Conservation (phyloP, 2,113 vertebrate genomes). For the Syrmaticus mikado region DNA sequence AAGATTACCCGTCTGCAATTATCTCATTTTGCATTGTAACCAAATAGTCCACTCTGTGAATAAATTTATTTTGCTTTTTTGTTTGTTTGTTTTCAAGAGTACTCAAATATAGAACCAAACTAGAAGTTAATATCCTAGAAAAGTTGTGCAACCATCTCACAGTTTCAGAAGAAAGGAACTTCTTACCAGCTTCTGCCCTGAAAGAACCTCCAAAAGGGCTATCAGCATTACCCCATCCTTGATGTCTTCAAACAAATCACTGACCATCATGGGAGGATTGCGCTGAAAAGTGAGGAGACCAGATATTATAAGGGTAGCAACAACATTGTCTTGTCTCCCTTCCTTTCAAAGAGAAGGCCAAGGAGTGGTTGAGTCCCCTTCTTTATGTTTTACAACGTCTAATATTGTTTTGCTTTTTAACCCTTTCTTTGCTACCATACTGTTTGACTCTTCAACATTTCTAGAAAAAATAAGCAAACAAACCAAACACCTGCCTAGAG, state of each 20-base stretch:
- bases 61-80: not conserved
- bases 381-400: not conserved
- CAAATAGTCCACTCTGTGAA: not conserved
- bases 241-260: conserved; percentile 94
- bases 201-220: conserved; percentile 91
- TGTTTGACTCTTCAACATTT: not conserved
- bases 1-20: not conserved
- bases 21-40: not conserved
- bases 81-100: not conserved
- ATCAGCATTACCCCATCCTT: conserved; percentile 93
- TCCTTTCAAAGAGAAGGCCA: not conserved
- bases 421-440: not conserved
- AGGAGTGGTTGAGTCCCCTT: not conserved
- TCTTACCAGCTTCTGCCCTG: conserved; percentile 93
- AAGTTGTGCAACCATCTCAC: not conserved
- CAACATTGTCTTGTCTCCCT: not conserved
- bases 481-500: not conserved
- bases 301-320: not conserved
- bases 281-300: conserved; percentile 75
- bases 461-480: not conserved
- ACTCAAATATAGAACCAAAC: not conserved
- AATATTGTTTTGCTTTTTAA: not conserved
- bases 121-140: not conserved
- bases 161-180: not conserved
- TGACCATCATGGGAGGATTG: conserved; percentile 89